A percentile compares a stretch with the other conserved stretches of the same genome.
Conservation (phyloP, 2,888 invertebrate genomes). For the Drosophila vallismaia region DNA sequence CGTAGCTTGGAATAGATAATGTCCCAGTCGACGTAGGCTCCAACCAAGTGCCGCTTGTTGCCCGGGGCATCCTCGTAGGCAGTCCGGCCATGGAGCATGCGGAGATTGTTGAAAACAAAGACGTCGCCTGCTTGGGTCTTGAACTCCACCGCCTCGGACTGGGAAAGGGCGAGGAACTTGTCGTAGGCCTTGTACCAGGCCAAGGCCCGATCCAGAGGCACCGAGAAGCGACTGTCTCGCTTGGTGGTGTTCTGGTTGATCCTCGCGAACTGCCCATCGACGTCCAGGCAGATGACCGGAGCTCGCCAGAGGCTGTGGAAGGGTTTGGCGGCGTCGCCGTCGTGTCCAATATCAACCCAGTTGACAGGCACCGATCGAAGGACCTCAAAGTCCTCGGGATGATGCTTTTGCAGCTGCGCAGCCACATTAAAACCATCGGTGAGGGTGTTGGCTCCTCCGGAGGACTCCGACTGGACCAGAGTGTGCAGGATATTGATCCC, state of each 20-base stretch:
- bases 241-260: conserved; percentile 90
- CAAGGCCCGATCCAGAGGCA: conserved; percentile 86
- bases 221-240: conserved; percentile 87
- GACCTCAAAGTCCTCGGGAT: conserved; percentile 86
- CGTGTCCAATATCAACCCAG: conserved; percentile 88
- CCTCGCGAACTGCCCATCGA: conserved; percentile 85
- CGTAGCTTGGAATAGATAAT: conserved; percentile 87
- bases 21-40: conserved; percentile 91
- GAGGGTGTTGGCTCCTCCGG: conserved; percentile 88
- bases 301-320: conserved; percentile 87
- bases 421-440: conserved; percentile 88
- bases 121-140: conserved; percentile 88
- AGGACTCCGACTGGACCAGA: conserved; percentile 86
- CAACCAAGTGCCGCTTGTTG: conserved; percentile 87
- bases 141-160: conserved; percentile 86
- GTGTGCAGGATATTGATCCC: conserved; percentile 90
- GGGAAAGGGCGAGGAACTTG: conserved; percentile 86
- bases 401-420: conserved; percentile 85
- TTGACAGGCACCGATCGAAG: conserved; percentile 87
- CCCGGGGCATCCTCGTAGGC: conserved; percentile 86
- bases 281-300: conserved; percentile 86
- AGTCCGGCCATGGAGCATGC: conserved; percentile 89
- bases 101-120: conserved; percentile 89
- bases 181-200: conserved; percentile 89
- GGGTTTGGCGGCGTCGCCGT: conserved; percentile 85